Percentiles rank a stretch among this genome's conserved stretches.
Evolutionary conservation across 2,797 vertebrate genomes (phyloP).

Genomic region (Hoplostethus mediterraneus): DNA sequence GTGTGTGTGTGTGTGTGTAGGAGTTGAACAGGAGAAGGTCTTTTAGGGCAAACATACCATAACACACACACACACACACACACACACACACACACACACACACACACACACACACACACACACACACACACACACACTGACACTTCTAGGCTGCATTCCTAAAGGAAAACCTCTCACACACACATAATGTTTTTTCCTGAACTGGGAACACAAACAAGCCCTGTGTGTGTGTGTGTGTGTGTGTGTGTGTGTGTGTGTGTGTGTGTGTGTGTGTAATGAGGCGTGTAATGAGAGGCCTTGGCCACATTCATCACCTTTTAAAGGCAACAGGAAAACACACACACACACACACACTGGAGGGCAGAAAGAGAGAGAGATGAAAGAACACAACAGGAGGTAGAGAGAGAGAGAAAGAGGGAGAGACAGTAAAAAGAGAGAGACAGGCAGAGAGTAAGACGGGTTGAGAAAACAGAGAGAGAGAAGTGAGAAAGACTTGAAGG

Average conservation of each 20-base stretch:
- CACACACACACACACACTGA: not conserved
- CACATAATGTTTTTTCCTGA: not conserved
- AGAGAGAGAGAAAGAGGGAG: conserved; percentile 41
- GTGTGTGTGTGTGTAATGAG: conserved; percentile 43
- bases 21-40: too few species aligned
- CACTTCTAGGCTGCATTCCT: conserved; percentile 40
- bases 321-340: conserved; percentile 62
- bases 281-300: conserved; percentile 51
- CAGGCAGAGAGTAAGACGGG: not conserved
- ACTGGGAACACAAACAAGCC: conserved; percentile 26
- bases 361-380: not conserved
- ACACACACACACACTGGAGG: conserved; percentile 4
- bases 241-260: conserved; percentile 23
- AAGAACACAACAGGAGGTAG: conserved; percentile 14
- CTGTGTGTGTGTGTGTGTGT: conserved; percentile 3
- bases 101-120: conserved; percentile 1
- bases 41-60: not conserved
- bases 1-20: too few species aligned
- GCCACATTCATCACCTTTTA: conserved; percentile 77
- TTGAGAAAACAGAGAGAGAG: conserved; percentile 30
- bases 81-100: not conserved
- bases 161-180: not conserved
- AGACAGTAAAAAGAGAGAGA: not conserved
- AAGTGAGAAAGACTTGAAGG: conserved; percentile 6
- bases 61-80: not conserved